Evolutionary conservation across 2,797 vertebrate genomes (phyloP), one percentile per base, ranked within the genome.

Genomic region (Phalloptychus januarius): DNA sequence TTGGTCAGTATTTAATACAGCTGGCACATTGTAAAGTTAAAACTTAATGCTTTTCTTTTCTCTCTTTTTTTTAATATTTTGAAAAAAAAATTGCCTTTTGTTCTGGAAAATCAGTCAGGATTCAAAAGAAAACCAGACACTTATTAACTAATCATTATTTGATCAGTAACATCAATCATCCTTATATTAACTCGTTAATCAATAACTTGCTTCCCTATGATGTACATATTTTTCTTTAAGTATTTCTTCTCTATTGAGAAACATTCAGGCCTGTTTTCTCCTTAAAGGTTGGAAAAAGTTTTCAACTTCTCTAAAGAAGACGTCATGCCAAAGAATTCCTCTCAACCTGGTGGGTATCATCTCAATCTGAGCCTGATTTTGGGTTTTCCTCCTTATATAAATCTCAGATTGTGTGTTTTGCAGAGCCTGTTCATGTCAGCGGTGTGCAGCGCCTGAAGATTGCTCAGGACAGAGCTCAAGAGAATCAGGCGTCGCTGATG

Each of bases 261-360:
- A n/a, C 48, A 38, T 10, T 10, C 69, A n/a, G n/a, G 46, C 16
- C 31, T 71, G 1, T 77, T 6, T 81, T 76, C 74, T 16, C 33
- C 38, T 94, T 92, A 72, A 93, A 99, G 98, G 86, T 93, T 99
- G 92, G 98, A 99, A 93, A 99, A 99, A 80, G 98, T 99, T 23
- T 99, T 98, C 78, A 96, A 94, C 90, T 96, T 99, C 74, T 93
- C 96, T 45, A 99, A 97, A 91, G 98, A 99, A 25, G 96, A 97
- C 83, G 91, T 96, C 90, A 82, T 93, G 82, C 95, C 97, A 92
- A 99, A 98, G 95, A 97, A 95, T 28, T 93, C 95, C 16, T 31
- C 91, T 80, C 96, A 94, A 40, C 89, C 96, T 91, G 97, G 98
- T 99, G 92, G 72, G 75, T 44, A 38, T 16, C 2, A 48, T 44